Evolutionary conservation across 2,797 vertebrate genomes (phyloP).

Genomic region (Bradypodion pumilum): DNA sequence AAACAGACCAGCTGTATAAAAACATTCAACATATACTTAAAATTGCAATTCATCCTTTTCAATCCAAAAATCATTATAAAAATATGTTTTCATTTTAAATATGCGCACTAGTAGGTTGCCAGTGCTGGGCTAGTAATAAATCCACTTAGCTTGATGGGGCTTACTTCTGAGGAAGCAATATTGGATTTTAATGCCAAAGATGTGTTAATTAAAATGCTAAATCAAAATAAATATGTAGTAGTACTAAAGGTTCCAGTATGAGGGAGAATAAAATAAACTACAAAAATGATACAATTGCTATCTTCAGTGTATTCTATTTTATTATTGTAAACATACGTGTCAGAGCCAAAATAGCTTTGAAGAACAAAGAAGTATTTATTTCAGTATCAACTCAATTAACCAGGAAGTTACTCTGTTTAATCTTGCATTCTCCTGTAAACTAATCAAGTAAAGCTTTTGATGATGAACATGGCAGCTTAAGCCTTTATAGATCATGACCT

Average conservation of each 20-base stretch:
- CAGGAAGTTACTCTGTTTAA: background rate
- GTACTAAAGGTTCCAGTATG: background rate
- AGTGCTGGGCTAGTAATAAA: no score
- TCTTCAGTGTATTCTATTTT: background rate
- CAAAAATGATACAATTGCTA: background rate
- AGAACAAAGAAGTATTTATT: background rate
- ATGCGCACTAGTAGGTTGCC: background rate
- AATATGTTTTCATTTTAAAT: background rate
- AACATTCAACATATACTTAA: background rate
- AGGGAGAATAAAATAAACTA: background rate
- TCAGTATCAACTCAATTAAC: background rate
- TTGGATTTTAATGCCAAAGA: background rate
- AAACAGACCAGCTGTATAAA: background rate
- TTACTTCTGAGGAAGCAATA: no score
- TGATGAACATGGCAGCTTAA: background rate
- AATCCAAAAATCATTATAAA: background rate
- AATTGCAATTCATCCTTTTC: background rate
- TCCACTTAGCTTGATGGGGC: no score
- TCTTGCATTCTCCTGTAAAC: background rate
- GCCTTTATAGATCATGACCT: background rate
- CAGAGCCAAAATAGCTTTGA: background rate
- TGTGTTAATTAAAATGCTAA: background rate
- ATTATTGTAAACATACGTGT: background rate
- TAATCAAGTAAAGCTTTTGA: background rate
- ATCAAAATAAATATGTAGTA: background rate